A percentile compares a stretch with the other conserved stretches of the same genome.
Conservation (phyloP, 2,888 invertebrate species). For the Xestia c-nigrum region DNA sequence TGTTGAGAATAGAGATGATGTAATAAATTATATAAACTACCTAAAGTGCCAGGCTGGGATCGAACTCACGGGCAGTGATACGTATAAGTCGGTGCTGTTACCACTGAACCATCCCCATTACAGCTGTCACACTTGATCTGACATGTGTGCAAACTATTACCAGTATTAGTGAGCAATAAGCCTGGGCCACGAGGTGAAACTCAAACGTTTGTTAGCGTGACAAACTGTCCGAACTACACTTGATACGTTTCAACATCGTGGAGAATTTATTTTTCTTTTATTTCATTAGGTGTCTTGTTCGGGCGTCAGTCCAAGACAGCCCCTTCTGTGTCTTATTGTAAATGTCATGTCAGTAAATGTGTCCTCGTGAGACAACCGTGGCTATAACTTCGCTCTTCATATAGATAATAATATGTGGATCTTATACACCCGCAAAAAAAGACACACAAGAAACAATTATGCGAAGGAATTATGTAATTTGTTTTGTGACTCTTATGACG, state of each 20-base stretch:
- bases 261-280: constrained; percentile 53
- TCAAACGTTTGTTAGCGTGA: constrained; percentile 45
- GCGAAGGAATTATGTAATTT: constrained; percentile 23
- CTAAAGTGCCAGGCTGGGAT: neutral
- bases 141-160: constrained; percentile 25
- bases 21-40: neutral
- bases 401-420: constrained; percentile 11
- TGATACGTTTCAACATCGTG: constrained; percentile 32
- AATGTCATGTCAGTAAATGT: constrained; percentile 52
- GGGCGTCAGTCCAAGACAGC: constrained; percentile 35
- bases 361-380: constrained; percentile 24
- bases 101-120: neutral
- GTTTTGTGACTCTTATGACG: constrained; percentile 9
- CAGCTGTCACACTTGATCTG: constrained; percentile 8
- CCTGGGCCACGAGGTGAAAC: constrained; percentile 29
- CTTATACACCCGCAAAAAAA: constrained; percentile 12
- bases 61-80: neutral
- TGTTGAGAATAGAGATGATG: neutral
- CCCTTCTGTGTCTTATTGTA: constrained; percentile 49
- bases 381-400: constrained; percentile 38
- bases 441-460: constrained; percentile 10
- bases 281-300: constrained; percentile 49
- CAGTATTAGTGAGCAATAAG: constrained; percentile 11
- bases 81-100: neutral
- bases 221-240: constrained; percentile 39